These are phyloP conservation scores for Leucophenga maculata DNA, from an alignment of 2,888 invertebrate species.

Conservation along the genomic window DNA sequence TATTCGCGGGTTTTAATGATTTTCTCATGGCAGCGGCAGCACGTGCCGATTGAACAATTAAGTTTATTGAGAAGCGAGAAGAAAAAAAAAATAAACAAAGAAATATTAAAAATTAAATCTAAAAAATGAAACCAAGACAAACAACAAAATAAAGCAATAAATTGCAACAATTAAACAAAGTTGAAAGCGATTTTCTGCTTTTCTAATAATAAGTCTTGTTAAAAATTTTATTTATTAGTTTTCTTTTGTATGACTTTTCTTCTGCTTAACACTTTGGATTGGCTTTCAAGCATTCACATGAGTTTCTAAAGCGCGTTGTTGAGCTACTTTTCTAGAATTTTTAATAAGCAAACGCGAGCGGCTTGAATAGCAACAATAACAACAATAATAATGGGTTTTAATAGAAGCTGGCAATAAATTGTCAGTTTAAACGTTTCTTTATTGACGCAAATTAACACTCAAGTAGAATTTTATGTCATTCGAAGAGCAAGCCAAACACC, in stretches of 20 bases:
- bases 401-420: slow-evolving; percentile 31
- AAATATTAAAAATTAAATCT: too few relatives aligned
- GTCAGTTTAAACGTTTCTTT: slow-evolving; percentile 54
- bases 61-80: not conserved
- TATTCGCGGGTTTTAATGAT: too few relatives aligned
- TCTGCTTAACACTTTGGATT: not conserved
- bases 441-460: slow-evolving; percentile 56
- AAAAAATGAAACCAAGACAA: slow-evolving; percentile 17
- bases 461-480: slow-evolving; percentile 62
- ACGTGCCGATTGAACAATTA: slow-evolving; percentile 44
- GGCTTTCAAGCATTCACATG: not conserved
- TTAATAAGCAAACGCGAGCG: slow-evolving; percentile 42
- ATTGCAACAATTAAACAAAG: slow-evolving; percentile 46
- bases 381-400: not conserved
- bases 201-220: not conserved
- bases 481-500: slow-evolving; percentile 15
- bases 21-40: not conserved
- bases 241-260: not conserved
- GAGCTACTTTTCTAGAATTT: slow-evolving; percentile 44
- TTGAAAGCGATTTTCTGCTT: slow-evolving; percentile 28
- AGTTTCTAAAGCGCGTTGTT: not conserved
- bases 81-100: not conserved
- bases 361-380: not conserved
- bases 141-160: slow-evolving; percentile 29
- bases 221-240: not conserved